These are phyloP conservation scores for Anadara kagoshimensis DNA, from an alignment of 1,140 invertebrate genomes.

Conservation along the genomic window DNA sequence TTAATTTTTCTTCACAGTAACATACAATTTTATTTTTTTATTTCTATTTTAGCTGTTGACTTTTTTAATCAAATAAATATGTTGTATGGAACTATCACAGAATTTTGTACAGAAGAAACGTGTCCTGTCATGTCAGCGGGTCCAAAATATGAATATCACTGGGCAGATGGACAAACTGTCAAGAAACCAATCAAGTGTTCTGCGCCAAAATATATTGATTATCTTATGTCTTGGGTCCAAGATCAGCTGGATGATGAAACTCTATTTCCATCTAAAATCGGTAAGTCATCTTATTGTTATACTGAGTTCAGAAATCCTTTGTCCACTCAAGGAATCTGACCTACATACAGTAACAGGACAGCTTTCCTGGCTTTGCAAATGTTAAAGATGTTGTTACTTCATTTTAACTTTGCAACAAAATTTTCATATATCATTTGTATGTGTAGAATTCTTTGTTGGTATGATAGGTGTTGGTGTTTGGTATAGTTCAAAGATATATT, in stretches of 20 bases:
- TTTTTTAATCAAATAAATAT: slow-evolving; percentile 99
- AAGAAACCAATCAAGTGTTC: slow-evolving; percentile 99
- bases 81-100: slow-evolving; percentile 99
- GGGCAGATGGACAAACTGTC: slow-evolving; percentile 98
- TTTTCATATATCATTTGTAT: too few relatives aligned
- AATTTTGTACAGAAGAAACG: slow-evolving; percentile 98
- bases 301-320: too few relatives aligned
- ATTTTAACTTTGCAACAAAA: too few relatives aligned
- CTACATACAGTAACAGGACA: too few relatives aligned
- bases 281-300: slow-evolving; percentile 75
- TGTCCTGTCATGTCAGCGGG: slow-evolving; percentile 97
- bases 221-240: slow-evolving; percentile 99
- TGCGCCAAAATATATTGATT: slow-evolving; percentile 99
- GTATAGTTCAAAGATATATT: too few relatives aligned
- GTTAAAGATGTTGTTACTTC: too few relatives aligned
- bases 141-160: slow-evolving; percentile 99
- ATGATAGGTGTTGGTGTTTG: too few relatives aligned
- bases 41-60: slow-evolving; percentile 90
- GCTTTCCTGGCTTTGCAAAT: too few relatives aligned
- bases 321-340: too few relatives aligned
- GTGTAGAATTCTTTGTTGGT: too few relatives aligned
- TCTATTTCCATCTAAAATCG: slow-evolving; percentile 99
- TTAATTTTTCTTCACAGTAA: too few relatives aligned
- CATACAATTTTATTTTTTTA: too few relatives aligned
- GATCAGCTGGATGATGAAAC: slow-evolving; percentile 99